Evolutionary conservation across 1,140 invertebrate species (phyloP).

Genomic region (Drosophila yakuba): DNA sequence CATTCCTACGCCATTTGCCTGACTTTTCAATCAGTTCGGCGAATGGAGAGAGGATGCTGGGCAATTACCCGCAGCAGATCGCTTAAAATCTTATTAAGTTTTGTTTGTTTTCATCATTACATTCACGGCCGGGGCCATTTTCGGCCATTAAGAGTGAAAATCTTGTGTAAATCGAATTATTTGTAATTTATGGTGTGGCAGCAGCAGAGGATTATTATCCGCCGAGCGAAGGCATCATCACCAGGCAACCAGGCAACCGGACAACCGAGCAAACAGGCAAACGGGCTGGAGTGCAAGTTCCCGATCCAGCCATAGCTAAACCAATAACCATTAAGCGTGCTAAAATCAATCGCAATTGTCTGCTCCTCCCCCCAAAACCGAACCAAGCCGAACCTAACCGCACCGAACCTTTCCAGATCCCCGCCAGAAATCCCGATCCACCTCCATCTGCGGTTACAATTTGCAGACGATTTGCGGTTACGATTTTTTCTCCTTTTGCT

Average conservation of each 20-base stretch:
- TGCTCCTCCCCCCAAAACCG: constrained; percentile 16
- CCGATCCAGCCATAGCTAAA: constrained; percentile 65
- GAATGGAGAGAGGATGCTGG: neutral
- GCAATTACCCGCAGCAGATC: constrained; percentile 53
- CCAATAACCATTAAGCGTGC: constrained; percentile 82
- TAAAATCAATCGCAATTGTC: constrained; percentile 76
- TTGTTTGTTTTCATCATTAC: constrained; percentile 83
- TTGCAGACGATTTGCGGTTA: constrained; percentile 80
- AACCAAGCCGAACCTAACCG: constrained; percentile 2
- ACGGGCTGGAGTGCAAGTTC: constrained; percentile 18
- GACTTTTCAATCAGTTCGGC: constrained; percentile 59
- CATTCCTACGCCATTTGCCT: constrained; percentile 34
- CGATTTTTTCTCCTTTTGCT: constrained; percentile 25
- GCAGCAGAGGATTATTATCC: constrained; percentile 74
- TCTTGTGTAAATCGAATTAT: constrained; percentile 84
- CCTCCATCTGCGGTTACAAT: constrained; percentile 71
- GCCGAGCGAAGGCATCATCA: constrained; percentile 34
- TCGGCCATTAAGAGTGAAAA: constrained; percentile 83
- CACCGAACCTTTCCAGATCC: constrained; percentile 13
- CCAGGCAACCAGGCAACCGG: neutral
- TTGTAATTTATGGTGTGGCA: constrained; percentile 83
- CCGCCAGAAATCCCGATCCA: constrained; percentile 37
- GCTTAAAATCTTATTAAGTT: constrained; percentile 79
- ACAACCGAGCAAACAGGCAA: neutral
- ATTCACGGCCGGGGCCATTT: constrained; percentile 80